Base-by-base conservation (phyloP, 2,113 vertebrate genomes). In the Rhynchomys soricoides region DNA sequence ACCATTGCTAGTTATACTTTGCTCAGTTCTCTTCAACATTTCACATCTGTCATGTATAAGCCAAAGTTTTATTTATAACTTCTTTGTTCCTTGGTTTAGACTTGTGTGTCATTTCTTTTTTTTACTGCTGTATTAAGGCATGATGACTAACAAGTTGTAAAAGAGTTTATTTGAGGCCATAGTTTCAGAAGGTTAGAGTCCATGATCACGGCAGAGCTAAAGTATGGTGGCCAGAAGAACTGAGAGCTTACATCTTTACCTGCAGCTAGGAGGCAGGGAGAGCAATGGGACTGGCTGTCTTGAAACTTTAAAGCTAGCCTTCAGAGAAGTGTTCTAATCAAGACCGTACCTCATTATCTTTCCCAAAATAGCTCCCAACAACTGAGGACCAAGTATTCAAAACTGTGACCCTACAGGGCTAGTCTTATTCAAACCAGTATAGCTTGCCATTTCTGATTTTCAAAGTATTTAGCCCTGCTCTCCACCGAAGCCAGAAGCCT, bases 41-140 rank as follows among this genome's bases (percentile, higher is more conserved):
- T 93, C 91, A 66, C 26, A 68, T n/a, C 85, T 34, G 13, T 94
- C 66, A 93, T 62, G n/a, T 78, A 59, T n/a, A n/a, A n/a, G n/a
- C n/a, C n/a, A n/a, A n/a, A n/a, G n/a, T 78, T 89, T 87, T 22
- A 86, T 15, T 22, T 75, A 59, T 96, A 90, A 77, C 57, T 96
- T 89, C 15, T 90, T 87, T 94, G 73, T 91, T 90, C 31, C 1
- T 75, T 95, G 95, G 24, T 45, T 77, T 89, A 75, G 5, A 52
- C 78, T 55, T 37, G 21, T 81, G 50, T 57, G 19, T 13, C 55
- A 34, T 81, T 78, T 78, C 16, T 52, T 5, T 57, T 17, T 73
- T 57, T 82, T 57, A 40, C 78, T 57, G 11, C 37, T 82, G 52
- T 57, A 19, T 24, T 81, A 55, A 55, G 50, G 55, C 10, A 79